A percentile compares a stretch with the other conserved stretches of the same genome.
These are phyloP conservation scores for Chaetodon auriga DNA, from an alignment of 2,113 vertebrate genomes.

Conservation along the genomic window DNA sequence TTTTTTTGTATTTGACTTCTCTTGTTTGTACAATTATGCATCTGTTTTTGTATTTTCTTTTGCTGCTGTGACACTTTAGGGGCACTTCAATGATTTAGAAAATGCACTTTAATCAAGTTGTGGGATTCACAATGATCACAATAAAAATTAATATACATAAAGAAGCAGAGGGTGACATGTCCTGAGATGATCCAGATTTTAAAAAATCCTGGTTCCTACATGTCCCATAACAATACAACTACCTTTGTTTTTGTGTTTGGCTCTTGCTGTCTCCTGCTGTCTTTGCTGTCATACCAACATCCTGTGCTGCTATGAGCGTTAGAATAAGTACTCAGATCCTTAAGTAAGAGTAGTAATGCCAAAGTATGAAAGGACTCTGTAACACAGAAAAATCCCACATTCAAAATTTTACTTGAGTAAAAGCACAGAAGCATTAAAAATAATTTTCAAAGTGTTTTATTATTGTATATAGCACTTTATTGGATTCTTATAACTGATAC, in stretches of 20 bases:
- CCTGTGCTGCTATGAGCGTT: no score
- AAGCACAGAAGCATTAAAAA: no score
- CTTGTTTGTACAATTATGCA: background rate
- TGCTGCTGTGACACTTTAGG: background rate
- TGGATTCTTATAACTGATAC: no score
- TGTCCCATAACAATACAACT: background rate
- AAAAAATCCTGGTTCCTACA: background rate
- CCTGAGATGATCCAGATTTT: no score
- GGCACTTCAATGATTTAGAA: background rate
- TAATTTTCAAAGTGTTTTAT: no score
- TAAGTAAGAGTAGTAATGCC: background rate
- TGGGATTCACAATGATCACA: no score
- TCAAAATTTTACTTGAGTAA: background rate
- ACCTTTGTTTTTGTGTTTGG: background rate
- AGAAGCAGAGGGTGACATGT: no score
- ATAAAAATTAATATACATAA: no score
- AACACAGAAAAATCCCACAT: background rate
- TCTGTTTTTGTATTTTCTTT: background rate
- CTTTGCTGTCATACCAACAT: no score
- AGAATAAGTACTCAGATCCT: no score
- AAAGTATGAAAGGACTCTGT: background rate
- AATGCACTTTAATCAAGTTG: background rate
- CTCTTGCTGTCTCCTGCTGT: background rate
- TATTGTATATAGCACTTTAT: no score
- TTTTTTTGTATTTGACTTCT: background rate